These are phyloP conservation scores for Synanthedon andrenaeformis DNA, from an alignment of 2,888 invertebrate species.

Conservation along the genomic window DNA sequence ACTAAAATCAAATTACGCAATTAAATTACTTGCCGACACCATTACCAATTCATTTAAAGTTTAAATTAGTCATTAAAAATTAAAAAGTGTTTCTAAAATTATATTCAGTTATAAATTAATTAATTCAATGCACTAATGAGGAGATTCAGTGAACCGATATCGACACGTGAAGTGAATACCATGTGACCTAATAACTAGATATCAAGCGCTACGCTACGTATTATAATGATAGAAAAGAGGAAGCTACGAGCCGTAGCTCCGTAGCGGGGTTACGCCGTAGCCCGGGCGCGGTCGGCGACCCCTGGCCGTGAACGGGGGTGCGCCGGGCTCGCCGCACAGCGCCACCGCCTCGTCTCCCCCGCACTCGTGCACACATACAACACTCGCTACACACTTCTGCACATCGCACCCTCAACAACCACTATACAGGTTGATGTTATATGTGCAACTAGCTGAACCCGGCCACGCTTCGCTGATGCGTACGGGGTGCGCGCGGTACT, in stretches of 20 bases:
- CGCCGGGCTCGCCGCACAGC: constrained; percentile 35
- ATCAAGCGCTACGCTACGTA: constrained; percentile 14
- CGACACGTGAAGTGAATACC: constrained; percentile 1
- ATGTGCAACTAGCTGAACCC: background rate
- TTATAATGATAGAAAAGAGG: constrained; percentile 49
- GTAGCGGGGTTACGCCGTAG: constrained; percentile 62
- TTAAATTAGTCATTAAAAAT: too few species aligned
- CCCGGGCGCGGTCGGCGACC: constrained; percentile 68
- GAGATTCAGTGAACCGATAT: constrained; percentile 4
- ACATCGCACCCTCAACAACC: constrained; percentile 29
- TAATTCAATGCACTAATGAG: too few species aligned
- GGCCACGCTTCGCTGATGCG: too few species aligned
- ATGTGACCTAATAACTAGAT: constrained; percentile 46
- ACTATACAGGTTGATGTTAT: constrained; percentile 13
- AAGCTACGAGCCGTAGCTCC: constrained; percentile 49
- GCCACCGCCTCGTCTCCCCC: constrained; percentile 12
- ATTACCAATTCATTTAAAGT: too few species aligned
- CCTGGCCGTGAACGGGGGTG: constrained; percentile 70
- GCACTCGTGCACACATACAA: constrained; percentile 1
- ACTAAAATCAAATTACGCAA: too few species aligned
- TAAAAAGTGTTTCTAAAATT: too few species aligned
- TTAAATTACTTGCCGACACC: too few species aligned
- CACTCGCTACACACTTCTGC: constrained; percentile 30
- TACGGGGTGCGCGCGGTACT: too few species aligned
- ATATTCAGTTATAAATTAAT: too few species aligned